Conservation (phyloP, 2,888 invertebrate genomes). For the Alloscopus bannaensis region DNA sequence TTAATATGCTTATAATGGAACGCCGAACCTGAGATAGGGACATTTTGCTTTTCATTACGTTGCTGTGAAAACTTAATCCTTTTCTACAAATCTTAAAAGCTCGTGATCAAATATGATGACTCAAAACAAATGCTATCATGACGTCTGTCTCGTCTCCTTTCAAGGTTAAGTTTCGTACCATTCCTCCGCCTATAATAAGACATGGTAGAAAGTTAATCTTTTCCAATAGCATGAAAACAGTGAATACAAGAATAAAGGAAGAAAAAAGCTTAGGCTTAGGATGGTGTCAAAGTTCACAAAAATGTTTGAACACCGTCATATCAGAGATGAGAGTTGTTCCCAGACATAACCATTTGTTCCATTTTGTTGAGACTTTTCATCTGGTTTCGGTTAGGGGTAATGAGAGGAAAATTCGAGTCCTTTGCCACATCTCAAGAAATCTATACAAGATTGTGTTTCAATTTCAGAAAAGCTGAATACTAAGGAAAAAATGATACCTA, state of each 20-base stretch:
- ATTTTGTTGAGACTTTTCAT: conserved; percentile 18
- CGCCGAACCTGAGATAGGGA: too few species aligned
- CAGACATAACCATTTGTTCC: conserved; percentile 38
- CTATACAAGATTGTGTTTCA: too few species aligned
- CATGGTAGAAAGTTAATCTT: conserved; percentile 12
- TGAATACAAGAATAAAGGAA: too few species aligned
- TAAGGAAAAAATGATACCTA: too few species aligned
- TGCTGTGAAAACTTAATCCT: conserved; percentile 9
- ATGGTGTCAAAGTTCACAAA: conserved; percentile 56
- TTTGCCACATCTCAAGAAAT: too few species aligned
- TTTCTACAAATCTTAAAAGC: not conserved
- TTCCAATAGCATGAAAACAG: too few species aligned
- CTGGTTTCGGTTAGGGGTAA: conserved; percentile 22
- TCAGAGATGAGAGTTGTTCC: conserved; percentile 23
- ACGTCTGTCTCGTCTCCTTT: not conserved
- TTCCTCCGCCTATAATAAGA: not conserved
- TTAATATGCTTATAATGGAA: too few species aligned
- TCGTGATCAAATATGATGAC: conserved; percentile 15
- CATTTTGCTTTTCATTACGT: not conserved
- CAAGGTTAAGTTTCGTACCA: too few species aligned
- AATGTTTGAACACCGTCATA: conserved; percentile 45
- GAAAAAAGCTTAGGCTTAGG: conserved; percentile 30
- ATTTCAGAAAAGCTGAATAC: too few species aligned
- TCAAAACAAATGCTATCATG: conserved; percentile 22
- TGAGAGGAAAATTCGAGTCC: too few species aligned